phyloP scores from a whole-genome alignment of 1,140 invertebrate genomes.

The Xylocopa sonorina region DNA sequence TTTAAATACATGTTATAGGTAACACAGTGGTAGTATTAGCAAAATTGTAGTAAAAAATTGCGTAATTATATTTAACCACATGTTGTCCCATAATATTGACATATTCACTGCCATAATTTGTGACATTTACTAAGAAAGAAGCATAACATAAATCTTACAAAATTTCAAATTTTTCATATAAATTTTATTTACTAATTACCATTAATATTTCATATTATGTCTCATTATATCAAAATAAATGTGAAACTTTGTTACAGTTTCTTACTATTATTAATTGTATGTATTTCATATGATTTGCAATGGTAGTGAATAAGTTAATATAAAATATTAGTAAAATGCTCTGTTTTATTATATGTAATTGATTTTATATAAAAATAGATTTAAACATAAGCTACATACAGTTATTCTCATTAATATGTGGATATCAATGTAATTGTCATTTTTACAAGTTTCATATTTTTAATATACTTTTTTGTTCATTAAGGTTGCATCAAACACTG shows the following conservation, averaged over 20 bases:
- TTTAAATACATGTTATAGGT: conserved; percentile 11
- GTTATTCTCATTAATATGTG: too few relatives aligned
- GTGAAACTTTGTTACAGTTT: background rate
- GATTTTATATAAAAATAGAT: conserved; percentile 27
- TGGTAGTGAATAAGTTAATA: conserved; percentile 61
- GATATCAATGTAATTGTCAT: too few relatives aligned
- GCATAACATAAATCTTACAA: background rate
- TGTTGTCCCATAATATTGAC: conserved; percentile 35
- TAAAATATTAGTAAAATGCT: conserved; percentile 10
- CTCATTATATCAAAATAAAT: conserved; percentile 7
- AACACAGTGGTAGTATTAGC: conserved; percentile 13
- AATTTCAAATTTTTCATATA: background rate
- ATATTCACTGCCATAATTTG: conserved; percentile 53
- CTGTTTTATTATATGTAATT: conserved; percentile 42
- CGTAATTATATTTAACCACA: background rate
- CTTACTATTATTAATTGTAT: background rate
- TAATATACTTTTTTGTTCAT: too few relatives aligned
- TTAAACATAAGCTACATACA: too few relatives aligned
- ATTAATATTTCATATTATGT: conserved; percentile 10
- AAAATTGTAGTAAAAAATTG: conserved; percentile 16
- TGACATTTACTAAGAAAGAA: background rate
- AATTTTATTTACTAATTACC: conserved; percentile 16
- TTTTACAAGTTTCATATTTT: too few relatives aligned
- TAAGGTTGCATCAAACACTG: too few relatives aligned
- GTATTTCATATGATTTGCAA: conserved; percentile 6